Base-by-base conservation (phyloP, 2,113 vertebrate genomes). In the Anarhynchus alexandrinus region DNA sequence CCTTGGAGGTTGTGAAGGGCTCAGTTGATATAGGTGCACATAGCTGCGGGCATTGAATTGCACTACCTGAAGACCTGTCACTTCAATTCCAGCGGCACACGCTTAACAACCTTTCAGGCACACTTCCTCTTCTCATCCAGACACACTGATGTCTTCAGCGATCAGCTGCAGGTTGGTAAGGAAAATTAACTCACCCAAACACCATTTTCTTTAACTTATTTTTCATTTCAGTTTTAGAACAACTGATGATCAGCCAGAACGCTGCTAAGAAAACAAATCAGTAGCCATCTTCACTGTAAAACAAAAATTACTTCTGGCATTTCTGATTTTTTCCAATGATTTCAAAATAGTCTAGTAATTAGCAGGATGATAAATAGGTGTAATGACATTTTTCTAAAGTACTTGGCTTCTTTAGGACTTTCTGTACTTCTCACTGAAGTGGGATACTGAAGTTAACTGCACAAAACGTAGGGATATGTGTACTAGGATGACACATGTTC, bases 11-110 rank as follows among this genome's bases (percentile, higher is more conserved):
- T 74, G 34, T 25, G n/a, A 43, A 52, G 38, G 25, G 30, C 55
- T 64, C 17, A 30, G n/a, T 0, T 25, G 21, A 16, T 36, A 16
- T 0, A 67, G 49, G 9, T 40, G 12, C 21, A 40, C 1, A 0
- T 2, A 55, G 20, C 45, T 58, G 25, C 25, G 1, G 0, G 36
- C 55, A 49, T 20, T 65, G 64, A 77, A 42, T 4, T 69, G 32
- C 13, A 12, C 20, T 66, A 36, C 16, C n/a, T 20, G 38, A 61
- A 36, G 30, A 30, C 18, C 54, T 11, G 0, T 18, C 43, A 20
- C 27, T 64, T 61, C 80, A 57, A 3, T 69, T 52, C 45, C 6
- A 54, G 38, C 5, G 77, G 38, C 51, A 49, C 21, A 36, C 2
- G 1, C 16, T 67, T 54, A n/a, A 58, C 20, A 36, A 13, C 42